phyloP scores from a whole-genome alignment of 2,888 invertebrate genomes.

The Scaptomyza cyrtandrae region DNA sequence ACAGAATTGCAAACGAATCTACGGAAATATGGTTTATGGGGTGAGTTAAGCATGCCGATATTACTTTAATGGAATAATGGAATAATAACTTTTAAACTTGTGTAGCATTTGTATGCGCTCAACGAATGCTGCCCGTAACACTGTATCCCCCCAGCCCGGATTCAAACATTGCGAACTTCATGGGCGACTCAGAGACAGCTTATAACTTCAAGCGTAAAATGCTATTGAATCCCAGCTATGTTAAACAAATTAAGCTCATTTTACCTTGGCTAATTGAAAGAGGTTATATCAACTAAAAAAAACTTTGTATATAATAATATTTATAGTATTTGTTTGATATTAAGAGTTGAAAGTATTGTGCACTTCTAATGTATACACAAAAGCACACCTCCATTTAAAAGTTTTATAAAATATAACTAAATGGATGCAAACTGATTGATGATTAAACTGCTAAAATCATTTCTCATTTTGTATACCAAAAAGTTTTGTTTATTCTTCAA shows the following conservation, averaged over 20 bases:
- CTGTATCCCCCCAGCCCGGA: slow-evolving; percentile 72
- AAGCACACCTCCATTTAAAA: too few species aligned
- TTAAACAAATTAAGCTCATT: slow-evolving; percentile 71
- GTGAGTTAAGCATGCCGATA: slow-evolving; percentile 38
- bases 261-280: slow-evolving; percentile 80
- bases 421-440: not conserved
- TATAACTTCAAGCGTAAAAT: slow-evolving; percentile 69
- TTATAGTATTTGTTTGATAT: too few species aligned
- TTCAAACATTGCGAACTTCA: slow-evolving; percentile 71
- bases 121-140: slow-evolving; percentile 66
- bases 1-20: slow-evolving; percentile 75
- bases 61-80: not conserved
- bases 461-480: not conserved
- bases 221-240: slow-evolving; percentile 72
- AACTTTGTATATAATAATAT: not conserved
- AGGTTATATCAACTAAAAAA: slow-evolving; percentile 52
- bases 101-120: slow-evolving; percentile 66
- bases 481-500: slow-evolving; percentile 9
- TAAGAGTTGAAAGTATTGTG: too few species aligned
- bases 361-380: too few species aligned
- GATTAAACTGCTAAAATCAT: not conserved
- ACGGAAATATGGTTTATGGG: slow-evolving; percentile 74
- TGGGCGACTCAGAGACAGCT: slow-evolving; percentile 62
- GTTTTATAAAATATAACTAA: too few species aligned
- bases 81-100: slow-evolving; percentile 3